Evolutionary conservation across 1,140 invertebrate genomes (phyloP).

Genomic region (Drosophila triauraria): DNA sequence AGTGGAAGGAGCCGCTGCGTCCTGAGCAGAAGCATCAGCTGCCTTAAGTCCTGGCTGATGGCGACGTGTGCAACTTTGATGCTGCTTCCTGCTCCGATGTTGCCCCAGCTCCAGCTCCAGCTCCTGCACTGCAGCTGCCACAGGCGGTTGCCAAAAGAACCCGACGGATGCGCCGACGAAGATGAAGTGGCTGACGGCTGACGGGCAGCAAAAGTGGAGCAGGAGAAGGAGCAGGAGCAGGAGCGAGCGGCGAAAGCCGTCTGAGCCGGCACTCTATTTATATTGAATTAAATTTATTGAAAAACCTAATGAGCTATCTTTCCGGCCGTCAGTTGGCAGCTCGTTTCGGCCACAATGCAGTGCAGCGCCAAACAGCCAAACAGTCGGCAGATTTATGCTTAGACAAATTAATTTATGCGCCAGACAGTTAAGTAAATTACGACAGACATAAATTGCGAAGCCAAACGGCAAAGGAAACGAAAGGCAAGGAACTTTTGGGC

Average conservation of each 20-base stretch:
- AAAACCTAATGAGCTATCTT: constrained; percentile 77
- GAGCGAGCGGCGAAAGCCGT: background rate
- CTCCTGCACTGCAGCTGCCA: constrained; percentile 16
- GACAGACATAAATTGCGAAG: constrained; percentile 60
- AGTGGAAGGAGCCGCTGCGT: constrained; percentile 28
- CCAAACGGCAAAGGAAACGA: constrained; percentile 32
- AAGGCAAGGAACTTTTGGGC: constrained; percentile 55
- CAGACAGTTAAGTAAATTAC: constrained; percentile 74
- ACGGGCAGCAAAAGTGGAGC: constrained; percentile 35
- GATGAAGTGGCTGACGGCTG: constrained; percentile 69
- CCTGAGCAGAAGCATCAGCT: constrained; percentile 38
- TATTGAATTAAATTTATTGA: constrained; percentile 83
- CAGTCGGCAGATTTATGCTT: constrained; percentile 74
- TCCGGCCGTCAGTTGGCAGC: constrained; percentile 54
- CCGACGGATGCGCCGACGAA: constrained; percentile 56
- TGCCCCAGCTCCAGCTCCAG: background rate
- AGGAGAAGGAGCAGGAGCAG: background rate
- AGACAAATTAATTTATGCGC: constrained; percentile 75
- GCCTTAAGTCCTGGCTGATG: constrained; percentile 55
- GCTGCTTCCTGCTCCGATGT: constrained; percentile 30
- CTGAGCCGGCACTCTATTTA: constrained; percentile 60
- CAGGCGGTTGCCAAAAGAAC: constrained; percentile 58
- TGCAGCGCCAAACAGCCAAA: constrained; percentile 30
- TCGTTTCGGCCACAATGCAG: constrained; percentile 43
- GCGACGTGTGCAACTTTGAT: constrained; percentile 71